phyloP scores from a whole-genome alignment of 2,888 invertebrate species.

The Biston stratarius region DNA sequence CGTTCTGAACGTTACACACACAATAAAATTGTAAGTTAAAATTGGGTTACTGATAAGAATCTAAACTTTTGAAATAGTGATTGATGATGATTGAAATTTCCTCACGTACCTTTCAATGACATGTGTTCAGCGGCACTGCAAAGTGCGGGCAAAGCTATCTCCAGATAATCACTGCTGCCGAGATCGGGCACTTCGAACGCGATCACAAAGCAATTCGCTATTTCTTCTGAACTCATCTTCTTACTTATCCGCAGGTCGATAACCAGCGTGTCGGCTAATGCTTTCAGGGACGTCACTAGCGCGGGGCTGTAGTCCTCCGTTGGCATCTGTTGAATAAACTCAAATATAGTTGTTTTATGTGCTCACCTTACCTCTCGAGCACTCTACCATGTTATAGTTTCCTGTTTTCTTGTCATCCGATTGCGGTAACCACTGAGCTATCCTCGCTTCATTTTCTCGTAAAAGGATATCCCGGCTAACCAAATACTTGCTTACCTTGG shows the following conservation, averaged over 20 bases:
- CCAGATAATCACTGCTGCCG: slow-evolving; percentile 93
- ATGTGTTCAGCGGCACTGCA: slow-evolving; percentile 92
- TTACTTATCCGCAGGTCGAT: slow-evolving; percentile 88
- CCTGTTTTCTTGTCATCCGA: too few species aligned
- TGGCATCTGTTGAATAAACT: slow-evolving; percentile 68
- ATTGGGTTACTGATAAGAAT: too few species aligned
- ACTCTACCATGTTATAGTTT: too few species aligned
- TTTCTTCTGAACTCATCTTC: slow-evolving; percentile 82
- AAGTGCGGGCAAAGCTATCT: slow-evolving; percentile 92
- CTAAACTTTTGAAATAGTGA: too few species aligned
- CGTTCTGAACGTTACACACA: too few species aligned
- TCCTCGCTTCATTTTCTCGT: too few species aligned
- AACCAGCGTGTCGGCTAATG: slow-evolving; percentile 90
- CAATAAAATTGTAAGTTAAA: too few species aligned
- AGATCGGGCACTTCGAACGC: slow-evolving; percentile 92
- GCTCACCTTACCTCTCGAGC: too few species aligned
- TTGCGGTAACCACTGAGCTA: too few species aligned
- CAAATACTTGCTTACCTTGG: slow-evolving; percentile 62
- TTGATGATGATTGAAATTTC: background rate
- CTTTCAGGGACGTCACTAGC: slow-evolving; percentile 91
- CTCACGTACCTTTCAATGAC: slow-evolving; percentile 84
- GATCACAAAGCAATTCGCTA: slow-evolving; percentile 88
- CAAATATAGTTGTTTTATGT: too few species aligned
- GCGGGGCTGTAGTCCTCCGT: slow-evolving; percentile 86
- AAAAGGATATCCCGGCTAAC: too few species aligned